phyloP scores from a whole-genome alignment of 2,888 invertebrate species.

The Cheilosia soror region DNA sequence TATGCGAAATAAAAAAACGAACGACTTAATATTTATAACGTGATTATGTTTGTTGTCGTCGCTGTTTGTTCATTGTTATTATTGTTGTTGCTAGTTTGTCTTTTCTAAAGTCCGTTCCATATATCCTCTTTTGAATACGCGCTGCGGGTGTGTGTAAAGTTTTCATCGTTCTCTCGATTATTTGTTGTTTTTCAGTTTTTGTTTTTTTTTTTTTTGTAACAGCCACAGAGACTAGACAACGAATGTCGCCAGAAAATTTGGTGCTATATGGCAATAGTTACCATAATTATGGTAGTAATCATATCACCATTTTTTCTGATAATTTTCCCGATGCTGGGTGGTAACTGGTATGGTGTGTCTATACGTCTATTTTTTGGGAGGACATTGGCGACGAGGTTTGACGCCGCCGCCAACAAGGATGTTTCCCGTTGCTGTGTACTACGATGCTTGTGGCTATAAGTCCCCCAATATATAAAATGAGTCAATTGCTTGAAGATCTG shows the following conservation, averaged over 20 bases:
- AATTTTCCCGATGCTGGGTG: slow-evolving; percentile 44
- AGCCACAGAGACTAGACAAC: slow-evolving; percentile 72
- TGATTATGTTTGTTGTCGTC: slow-evolving; percentile 80
- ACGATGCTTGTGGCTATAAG: slow-evolving; percentile 42
- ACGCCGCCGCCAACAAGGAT: slow-evolving; percentile 71
- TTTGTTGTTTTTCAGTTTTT: slow-evolving; percentile 63
- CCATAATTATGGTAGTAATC: slow-evolving; percentile 75
- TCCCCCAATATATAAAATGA: slow-evolving; percentile 72
- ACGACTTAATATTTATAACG: slow-evolving; percentile 77
- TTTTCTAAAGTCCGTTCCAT: slow-evolving; percentile 34
- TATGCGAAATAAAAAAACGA: slow-evolving; percentile 41
- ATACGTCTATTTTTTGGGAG: slow-evolving; percentile 56
- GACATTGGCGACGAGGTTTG: slow-evolving; percentile 52
- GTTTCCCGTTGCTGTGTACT: slow-evolving; percentile 51
- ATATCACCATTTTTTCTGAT: slow-evolving; percentile 71
- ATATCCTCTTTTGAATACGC: slow-evolving; percentile 42
- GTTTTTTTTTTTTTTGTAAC: slow-evolving; percentile 46
- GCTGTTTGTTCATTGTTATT: slow-evolving; percentile 78
- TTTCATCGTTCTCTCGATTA: slow-evolving; percentile 52
- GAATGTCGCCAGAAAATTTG: slow-evolving; percentile 74
- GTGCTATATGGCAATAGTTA: slow-evolving; percentile 74
- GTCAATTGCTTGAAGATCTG: slow-evolving; percentile 70
- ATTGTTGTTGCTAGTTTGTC: slow-evolving; percentile 55
- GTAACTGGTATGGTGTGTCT: slow-evolving; percentile 45
- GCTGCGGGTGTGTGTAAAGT: slow-evolving; percentile 62